Percentiles rank a stretch among this genome's conserved stretches.
Conservation (phyloP, 2,888 invertebrate genomes). For the Gandaritis pyraliata region DNA sequence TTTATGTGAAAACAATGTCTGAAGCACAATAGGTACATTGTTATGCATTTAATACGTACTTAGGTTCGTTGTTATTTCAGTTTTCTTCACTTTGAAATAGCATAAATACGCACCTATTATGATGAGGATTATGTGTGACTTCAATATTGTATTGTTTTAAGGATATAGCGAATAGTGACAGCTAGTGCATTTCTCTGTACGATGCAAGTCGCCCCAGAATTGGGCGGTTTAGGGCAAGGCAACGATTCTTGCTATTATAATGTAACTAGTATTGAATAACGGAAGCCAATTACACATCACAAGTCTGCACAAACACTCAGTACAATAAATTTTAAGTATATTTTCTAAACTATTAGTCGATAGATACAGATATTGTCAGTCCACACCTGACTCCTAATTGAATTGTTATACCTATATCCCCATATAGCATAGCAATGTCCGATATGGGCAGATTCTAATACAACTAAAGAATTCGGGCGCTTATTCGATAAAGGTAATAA, state of each 20-base stretch:
- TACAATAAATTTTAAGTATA: conserved; percentile 32
- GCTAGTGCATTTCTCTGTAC: conserved; percentile 50
- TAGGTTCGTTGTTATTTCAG: background rate
- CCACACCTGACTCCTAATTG: conserved; percentile 22
- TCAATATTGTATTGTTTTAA: background rate
- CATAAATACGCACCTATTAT: too few relatives aligned
- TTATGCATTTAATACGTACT: too few relatives aligned
- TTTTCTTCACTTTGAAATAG: too few relatives aligned
- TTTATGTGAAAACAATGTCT: conserved; percentile 6
- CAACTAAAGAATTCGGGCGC: conserved; percentile 20
- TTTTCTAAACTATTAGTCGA: conserved; percentile 39
- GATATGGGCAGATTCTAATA: conserved; percentile 16
- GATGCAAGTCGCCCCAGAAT: conserved; percentile 43
- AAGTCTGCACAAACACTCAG: conserved; percentile 63
- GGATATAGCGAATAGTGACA: conserved; percentile 1
- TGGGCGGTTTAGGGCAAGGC: conserved; percentile 68
- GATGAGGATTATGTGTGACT: too few relatives aligned
- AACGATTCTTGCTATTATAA: conserved; percentile 55
- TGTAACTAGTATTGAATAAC: conserved; percentile 46
- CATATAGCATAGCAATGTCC: conserved; percentile 25
- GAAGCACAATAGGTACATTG: conserved; percentile 1
- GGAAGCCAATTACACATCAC: conserved; percentile 64
- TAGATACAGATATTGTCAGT: conserved; percentile 27
- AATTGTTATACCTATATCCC: conserved; percentile 22
- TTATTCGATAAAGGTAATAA: conserved; percentile 21